Conservation (phyloP, 1,140 invertebrate genomes). For the Drosophila lowei region DNA sequence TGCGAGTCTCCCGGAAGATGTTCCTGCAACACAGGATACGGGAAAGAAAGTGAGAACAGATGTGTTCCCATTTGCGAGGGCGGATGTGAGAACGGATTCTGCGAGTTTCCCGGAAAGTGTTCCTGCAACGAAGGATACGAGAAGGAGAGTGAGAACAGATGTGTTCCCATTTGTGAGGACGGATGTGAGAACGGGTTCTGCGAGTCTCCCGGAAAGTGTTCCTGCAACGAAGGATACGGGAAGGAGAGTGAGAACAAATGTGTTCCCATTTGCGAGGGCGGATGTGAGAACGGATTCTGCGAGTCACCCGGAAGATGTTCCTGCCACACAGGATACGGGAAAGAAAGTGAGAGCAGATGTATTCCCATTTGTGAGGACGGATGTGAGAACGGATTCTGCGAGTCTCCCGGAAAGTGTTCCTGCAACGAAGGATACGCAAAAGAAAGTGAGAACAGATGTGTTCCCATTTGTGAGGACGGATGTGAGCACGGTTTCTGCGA, state of each 20-base stretch:
- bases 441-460: too few relatives aligned
- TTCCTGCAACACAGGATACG: background rate
- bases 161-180: background rate
- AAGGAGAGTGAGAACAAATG: background rate
- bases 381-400: conserved; percentile 11
- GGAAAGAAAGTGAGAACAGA: background rate
- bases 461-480: background rate
- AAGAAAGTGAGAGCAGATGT: background rate
- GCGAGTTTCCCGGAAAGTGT: background rate
- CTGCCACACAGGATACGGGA: background rate
- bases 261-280: background rate
- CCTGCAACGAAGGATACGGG: conserved; percentile 1
- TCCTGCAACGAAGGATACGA: too few relatives aligned
- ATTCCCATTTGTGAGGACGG: background rate
- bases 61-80: background rate
- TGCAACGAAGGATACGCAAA: too few relatives aligned
- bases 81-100: conserved; percentile 4
- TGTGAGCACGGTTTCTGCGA: conserved; percentile 11
- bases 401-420: background rate
- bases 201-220: background rate
- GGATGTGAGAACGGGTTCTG: conserved; percentile 14
- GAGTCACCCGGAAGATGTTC: background rate
- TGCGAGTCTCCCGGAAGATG: conserved; percentile 11
- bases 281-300: conserved; percentile 12
- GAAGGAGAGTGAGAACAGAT: too few relatives aligned